Percentiles rank a stretch among this genome's conserved stretches.
These are phyloP conservation scores for Nothobranchius furzeri DNA, from an alignment of 2,113 vertebrate species.

Conservation along the genomic window DNA sequence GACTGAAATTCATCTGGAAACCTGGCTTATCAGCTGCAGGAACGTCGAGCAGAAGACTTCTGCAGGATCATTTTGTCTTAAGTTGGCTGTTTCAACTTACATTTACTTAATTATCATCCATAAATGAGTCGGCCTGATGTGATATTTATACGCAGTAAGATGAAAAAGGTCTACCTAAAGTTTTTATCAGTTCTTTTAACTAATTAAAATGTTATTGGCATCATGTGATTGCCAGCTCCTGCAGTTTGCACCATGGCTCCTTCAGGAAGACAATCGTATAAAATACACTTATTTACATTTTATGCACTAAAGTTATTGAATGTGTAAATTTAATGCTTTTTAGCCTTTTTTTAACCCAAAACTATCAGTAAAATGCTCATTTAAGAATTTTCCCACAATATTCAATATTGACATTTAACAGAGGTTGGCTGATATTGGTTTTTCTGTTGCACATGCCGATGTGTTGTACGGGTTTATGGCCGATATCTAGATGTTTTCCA, in stretches of 20 bases:
- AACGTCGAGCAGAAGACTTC: conserved; percentile 5
- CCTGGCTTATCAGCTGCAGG: conserved; percentile 8
- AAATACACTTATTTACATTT: no score
- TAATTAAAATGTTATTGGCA: neutral
- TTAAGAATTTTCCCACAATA: no score
- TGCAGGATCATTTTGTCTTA: conserved; percentile 10
- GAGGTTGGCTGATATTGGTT: no score
- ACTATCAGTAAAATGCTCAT: no score
- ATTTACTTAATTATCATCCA: neutral
- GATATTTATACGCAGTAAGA: neutral
- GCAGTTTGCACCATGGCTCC: neutral
- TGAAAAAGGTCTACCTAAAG: neutral
- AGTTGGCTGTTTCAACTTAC: conserved; percentile 30
- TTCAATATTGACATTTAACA: no score
- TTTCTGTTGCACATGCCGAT: no score
- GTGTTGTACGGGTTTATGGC: no score
- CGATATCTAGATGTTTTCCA: no score
- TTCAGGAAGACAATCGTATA: neutral
- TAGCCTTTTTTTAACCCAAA: no score
- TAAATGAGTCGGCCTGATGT: neutral
- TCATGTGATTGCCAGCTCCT: neutral
- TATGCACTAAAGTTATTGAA: no score
- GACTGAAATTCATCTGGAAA: no score
- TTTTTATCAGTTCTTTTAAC: neutral
- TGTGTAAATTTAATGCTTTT: no score